These are phyloP conservation scores for Leptopilina syphax DNA, from an alignment of 2,888 invertebrate genomes.

Conservation along the genomic window DNA sequence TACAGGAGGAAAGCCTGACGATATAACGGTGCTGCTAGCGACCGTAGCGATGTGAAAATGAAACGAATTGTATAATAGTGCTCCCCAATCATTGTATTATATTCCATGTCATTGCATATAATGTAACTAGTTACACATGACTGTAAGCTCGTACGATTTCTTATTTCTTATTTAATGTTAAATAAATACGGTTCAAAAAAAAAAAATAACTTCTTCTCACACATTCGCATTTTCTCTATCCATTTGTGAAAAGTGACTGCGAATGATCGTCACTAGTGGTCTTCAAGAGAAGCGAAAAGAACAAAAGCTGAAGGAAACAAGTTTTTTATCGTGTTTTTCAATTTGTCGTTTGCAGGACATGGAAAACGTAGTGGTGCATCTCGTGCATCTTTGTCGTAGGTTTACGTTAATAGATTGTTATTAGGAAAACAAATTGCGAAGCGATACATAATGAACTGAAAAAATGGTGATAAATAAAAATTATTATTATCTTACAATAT, in stretches of 20 bases:
- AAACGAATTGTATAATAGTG: conserved; percentile 69
- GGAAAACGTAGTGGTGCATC: conserved; percentile 29
- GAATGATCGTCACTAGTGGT: background rate
- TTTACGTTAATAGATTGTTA: conserved; percentile 28
- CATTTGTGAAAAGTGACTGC: background rate
- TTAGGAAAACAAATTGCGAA: conserved; percentile 33
- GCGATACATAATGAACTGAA: conserved; percentile 34
- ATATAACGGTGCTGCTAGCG: conserved; percentile 97
- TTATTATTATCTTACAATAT: conserved; percentile 32
- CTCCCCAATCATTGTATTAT: conserved; percentile 74
- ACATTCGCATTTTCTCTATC: background rate
- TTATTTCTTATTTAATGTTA: conserved; percentile 68
- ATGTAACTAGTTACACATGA: conserved; percentile 69
- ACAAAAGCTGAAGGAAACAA: conserved; percentile 9
- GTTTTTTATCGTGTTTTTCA: background rate
- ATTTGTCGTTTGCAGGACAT: conserved; percentile 37
- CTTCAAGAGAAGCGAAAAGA: background rate
- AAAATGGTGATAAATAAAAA: conserved; percentile 34
- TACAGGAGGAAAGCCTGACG: conserved; percentile 98
- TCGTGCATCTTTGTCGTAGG: conserved; percentile 32
- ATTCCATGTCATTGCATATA: conserved; percentile 74
- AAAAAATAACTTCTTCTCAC: background rate
- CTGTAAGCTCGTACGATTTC: conserved; percentile 65
- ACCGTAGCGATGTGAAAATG: conserved; percentile 84
- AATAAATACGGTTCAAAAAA: conserved; percentile 48